Percentiles rank a stretch among this genome's conserved stretches.
Evolutionary conservation across 2,113 vertebrate species (phyloP).

Genomic region (Oryzias melastigma): DNA sequence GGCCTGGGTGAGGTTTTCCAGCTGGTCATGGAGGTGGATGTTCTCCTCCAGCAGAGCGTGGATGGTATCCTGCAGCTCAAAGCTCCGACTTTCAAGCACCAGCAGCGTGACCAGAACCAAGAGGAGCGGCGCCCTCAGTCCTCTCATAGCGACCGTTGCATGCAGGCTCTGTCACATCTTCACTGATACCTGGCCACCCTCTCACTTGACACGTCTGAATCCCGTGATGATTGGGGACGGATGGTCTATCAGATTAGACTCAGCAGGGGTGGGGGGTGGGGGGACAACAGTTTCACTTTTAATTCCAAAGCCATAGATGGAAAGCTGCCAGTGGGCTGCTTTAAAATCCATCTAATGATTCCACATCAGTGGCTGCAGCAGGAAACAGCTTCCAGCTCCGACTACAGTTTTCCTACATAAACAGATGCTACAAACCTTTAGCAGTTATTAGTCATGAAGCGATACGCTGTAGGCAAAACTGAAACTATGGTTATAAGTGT

Average conservation of each 20-base stretch:
- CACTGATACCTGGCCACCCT: background rate
- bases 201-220: background rate
- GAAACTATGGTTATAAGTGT: too few relatives aligned
- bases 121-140: constrained; percentile 17
- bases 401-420: background rate
- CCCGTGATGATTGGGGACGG: constrained; percentile 12
- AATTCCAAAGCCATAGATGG: constrained; percentile 50
- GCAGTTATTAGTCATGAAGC: too few relatives aligned
- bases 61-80: constrained; percentile 83
- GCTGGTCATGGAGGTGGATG: constrained; percentile 77
- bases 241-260: constrained; percentile 29
- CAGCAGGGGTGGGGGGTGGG: background rate
- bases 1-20: constrained; percentile 80
- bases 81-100: constrained; percentile 47
- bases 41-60: constrained; percentile 80
- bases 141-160: constrained; percentile 29
- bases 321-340: constrained; percentile 63
- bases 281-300: constrained; percentile 21
- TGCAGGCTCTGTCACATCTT: constrained; percentile 33
- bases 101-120: constrained; percentile 36
- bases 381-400: constrained; percentile 1
- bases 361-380: constrained; percentile 34
- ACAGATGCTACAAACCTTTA: too few relatives aligned
- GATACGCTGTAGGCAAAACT: too few relatives aligned
- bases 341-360: constrained; percentile 69